phyloP scores from a whole-genome alignment of 2,113 vertebrate genomes.

The Silurus glanis region DNA sequence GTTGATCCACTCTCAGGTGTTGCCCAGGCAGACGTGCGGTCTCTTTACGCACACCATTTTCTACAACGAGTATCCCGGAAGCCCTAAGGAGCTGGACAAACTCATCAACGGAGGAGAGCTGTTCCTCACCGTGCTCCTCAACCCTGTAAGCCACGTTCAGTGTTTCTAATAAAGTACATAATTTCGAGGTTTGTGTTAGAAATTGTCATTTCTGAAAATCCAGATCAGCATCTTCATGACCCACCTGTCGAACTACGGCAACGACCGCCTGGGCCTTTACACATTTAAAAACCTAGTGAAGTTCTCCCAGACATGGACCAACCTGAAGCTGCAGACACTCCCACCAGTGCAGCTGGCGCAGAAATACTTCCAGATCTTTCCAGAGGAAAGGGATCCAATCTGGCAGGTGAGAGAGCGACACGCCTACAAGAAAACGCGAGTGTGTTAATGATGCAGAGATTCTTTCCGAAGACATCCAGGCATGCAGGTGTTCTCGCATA shows the following conservation, averaged over 20 bases:
- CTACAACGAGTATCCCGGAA: conserved; percentile 85
- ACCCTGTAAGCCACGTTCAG: conserved; percentile 74
- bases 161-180: too few species aligned
- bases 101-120: conserved; percentile 88
- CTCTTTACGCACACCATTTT: conserved; percentile 91
- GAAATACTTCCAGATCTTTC: conserved; percentile 90
- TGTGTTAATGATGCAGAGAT: neutral
- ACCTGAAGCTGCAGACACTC: conserved; percentile 83
- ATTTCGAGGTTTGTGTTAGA: neutral
- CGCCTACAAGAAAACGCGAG: neutral
- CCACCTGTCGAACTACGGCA: conserved; percentile 87
- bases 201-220: neutral
- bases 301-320: conserved; percentile 86
- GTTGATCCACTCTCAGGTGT: conserved; percentile 70
- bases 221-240: conserved; percentile 95
- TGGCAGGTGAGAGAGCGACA: conserved; percentile 78
- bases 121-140: conserved; percentile 86
- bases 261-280: conserved; percentile 86
- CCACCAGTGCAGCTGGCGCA: conserved; percentile 82
- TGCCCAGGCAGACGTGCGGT: conserved; percentile 86
- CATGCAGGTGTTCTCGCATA: conserved; percentile 3
- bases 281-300: conserved; percentile 86
- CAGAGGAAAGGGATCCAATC: conserved; percentile 83
- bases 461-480: conserved; percentile 7
- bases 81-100: conserved; percentile 85